Base-by-base conservation (phyloP, 2,888 invertebrate species). In the Drosophila glabriapex region DNA sequence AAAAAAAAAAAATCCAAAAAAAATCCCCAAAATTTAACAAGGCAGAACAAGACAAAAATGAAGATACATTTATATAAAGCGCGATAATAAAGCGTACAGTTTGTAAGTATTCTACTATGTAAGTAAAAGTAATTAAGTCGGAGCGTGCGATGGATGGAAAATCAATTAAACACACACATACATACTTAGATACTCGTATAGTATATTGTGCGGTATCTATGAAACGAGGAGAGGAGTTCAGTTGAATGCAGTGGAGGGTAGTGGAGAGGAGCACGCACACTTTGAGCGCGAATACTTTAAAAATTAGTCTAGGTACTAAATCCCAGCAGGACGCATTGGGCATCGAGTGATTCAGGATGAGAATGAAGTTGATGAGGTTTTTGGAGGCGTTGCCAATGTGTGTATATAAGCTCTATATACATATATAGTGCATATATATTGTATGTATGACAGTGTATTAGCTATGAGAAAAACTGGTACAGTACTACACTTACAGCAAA, bases 401-500 rank as follows among this genome's bases (percentile, higher is more conserved):
- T 85, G 83, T 76, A 79, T 76, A 86, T 85, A 82, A 60, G 76
- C 64, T 75, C 68, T 81, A 85, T 71, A 73, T 60, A 69, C 62
- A 76, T 28, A 22, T 37, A 7, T 62, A 50, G 49, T 66, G 62
- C 52, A 70, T 46, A 46, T 46, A 46, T 25, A 46, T 46, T 46
- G 46, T 63, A 79, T 70, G 76, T 61, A 78, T 81, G 39, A 70
- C 71, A 68, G 75, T 64, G 75, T 74, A 79, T 78, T 56, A 67
- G 80, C 67, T 64, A 63, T 64, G 76, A 62, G 54, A 68, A 68
- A 33, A 88, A 84, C 82, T 82, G 82, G 80, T 80, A 80, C 85
- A 83, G 85, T 73, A 87, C 88, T 85, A 85, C 90, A 86, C 90
- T 90, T 86, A 90, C 86, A 88, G 90, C 79, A 86, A 86, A 86